Base-by-base conservation (phyloP, 2,888 invertebrate genomes). In the Tinea semifulvella region DNA sequence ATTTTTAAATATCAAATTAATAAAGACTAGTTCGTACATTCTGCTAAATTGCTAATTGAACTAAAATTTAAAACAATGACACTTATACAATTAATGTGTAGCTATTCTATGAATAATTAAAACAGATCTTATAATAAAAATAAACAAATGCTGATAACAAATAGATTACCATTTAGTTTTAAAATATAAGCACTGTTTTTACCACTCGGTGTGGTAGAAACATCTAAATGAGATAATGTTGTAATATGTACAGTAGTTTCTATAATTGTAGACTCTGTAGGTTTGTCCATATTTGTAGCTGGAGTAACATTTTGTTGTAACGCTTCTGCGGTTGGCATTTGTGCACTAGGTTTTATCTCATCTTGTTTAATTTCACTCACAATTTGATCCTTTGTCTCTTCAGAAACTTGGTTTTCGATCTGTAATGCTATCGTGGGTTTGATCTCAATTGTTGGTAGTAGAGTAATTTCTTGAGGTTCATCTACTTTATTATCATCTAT, bases 281-380 rank as follows among this genome's bases (percentile, higher is more conserved):
- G 44, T 55, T 63, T 65, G 27, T 57, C 57, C 46, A 22, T 22
- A 39, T 39, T 52, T 31, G 42, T 45, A 14, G 50, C 50, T 2
- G 65, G 57, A 40, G 54, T 65, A n/a, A 54, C 60, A 46, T 62
- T 65, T 51, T 72, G 67, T 49, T 71, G 73, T 5, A 72, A 50
- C 5, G 72, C 65, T 53, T 68, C 69, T 16, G 70, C 66, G 11
- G 74, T 61, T 2, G 72, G 72, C 31, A 65, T 45, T 39, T 57
- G 53, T 42, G 63, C 61, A 47, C 50, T 60, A 14, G 56, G 48
- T 45, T 56, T 57, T n/a, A 48, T 35, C 6, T 16, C 35, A 13
- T 14, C 16, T 14, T 4, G 14, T 8, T 13, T 35, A 5, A 14
- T 14, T 36, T 36, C 36, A 7, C 18, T 36, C 8, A 22, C 25